Evolutionary conservation across 2,797 vertebrate species (phyloP).

Genomic region (Phoxinus dragarum): DNA sequence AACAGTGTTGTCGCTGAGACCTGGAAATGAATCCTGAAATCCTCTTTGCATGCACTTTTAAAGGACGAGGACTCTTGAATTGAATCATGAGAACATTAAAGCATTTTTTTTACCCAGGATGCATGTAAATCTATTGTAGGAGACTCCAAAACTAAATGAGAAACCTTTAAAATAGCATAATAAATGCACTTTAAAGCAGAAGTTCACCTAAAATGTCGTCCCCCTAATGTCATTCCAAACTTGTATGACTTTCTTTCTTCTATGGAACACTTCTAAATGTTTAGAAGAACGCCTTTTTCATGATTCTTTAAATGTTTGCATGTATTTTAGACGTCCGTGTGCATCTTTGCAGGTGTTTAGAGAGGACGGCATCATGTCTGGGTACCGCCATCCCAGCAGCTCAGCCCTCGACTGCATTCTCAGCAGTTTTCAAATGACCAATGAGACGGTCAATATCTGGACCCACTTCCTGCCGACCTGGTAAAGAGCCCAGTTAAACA

Average conservation of each 20-base stretch:
- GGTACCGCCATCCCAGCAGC: slow-evolving; percentile 87
- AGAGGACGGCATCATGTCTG: slow-evolving; percentile 89
- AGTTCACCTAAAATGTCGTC: background rate
- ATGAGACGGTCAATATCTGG: slow-evolving; percentile 92
- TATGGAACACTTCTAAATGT: background rate
- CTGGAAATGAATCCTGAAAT: too few relatives aligned
- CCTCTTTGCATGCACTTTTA: too few relatives aligned
- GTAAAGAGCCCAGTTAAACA: slow-evolving; percentile 65
- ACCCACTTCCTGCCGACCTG: slow-evolving; percentile 90
- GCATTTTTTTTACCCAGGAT: background rate
- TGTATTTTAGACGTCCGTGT: background rate
- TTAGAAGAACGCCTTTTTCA: background rate
- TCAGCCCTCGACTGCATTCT: slow-evolving; percentile 89
- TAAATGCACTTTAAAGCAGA: background rate
- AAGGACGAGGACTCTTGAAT: too few relatives aligned
- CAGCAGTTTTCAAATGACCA: slow-evolving; percentile 92
- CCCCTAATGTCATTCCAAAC: background rate
- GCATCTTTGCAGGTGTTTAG: slow-evolving; percentile 82
- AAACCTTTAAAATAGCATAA: background rate
- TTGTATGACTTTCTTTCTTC: background rate
- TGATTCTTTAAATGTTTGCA: background rate
- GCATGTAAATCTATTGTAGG: background rate
- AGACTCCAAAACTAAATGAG: background rate
- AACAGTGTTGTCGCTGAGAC: background rate
- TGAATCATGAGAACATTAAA: background rate